A percentile compares a stretch with the other conserved stretches of the same genome.
Evolutionary conservation across 2,797 vertebrate species (phyloP).

Genomic region (Acrossocheilus fasciatus): DNA sequence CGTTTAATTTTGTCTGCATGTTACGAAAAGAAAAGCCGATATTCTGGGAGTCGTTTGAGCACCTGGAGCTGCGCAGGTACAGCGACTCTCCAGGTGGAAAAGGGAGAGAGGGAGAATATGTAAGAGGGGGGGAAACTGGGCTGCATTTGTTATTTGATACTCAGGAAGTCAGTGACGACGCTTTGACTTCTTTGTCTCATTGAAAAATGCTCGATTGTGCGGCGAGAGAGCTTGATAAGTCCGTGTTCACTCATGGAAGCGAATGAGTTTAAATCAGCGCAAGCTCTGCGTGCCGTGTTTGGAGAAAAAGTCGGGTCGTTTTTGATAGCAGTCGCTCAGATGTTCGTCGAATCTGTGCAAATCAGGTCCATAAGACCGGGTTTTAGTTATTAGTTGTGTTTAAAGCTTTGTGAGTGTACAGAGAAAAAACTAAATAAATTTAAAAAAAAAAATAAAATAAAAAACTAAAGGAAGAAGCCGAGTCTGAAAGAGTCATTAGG

Average conservation of each 20-base stretch:
- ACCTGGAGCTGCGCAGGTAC: slow-evolving; percentile 67
- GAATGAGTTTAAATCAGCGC: slow-evolving; percentile 15
- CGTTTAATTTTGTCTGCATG: slow-evolving; percentile 47
- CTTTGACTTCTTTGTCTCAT: slow-evolving; percentile 86
- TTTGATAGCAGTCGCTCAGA: neutral
- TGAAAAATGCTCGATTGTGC: slow-evolving; percentile 75
- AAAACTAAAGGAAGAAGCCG: neutral
- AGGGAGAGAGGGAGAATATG: slow-evolving; percentile 65
- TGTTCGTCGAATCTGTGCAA: neutral
- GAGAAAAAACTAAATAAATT: neutral
- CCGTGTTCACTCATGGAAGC: slow-evolving; percentile 13
- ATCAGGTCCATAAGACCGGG: neutral
- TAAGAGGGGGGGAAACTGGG: slow-evolving; percentile 55
- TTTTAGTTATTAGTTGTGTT: slow-evolving; percentile 5
- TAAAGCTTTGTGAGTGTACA: neutral
- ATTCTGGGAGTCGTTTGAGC: slow-evolving; percentile 47
- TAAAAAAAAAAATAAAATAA: neutral
- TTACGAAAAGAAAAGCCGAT: slow-evolving; percentile 55
- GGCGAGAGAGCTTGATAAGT: slow-evolving; percentile 52
- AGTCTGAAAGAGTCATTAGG: neutral
- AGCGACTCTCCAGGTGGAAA: slow-evolving; percentile 72
- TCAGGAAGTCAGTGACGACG: slow-evolving; percentile 84
- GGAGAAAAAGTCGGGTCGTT: neutral
- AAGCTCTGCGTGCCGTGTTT: neutral
- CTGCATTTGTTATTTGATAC: slow-evolving; percentile 84